phyloP scores from a whole-genome alignment of 2,113 vertebrate genomes.

The Nothobranchius furzeri region DNA sequence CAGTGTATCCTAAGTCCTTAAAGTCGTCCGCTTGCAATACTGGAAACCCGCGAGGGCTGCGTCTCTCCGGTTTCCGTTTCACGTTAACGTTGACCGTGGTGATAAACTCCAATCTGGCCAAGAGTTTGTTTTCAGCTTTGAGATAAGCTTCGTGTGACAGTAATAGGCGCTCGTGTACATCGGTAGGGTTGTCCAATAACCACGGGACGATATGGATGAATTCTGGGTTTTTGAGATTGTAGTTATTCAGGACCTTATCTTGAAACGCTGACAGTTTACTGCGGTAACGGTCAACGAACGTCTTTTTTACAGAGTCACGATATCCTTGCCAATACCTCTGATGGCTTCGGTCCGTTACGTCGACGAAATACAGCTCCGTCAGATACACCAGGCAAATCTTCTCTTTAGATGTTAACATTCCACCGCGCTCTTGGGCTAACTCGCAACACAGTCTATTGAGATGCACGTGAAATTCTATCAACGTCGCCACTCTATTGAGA shows the following conservation, averaged over 20 bases:
- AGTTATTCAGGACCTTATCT: constrained; percentile 3
- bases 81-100: neutral
- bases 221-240: constrained; percentile 9
- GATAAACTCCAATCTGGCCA: constrained; percentile 4
- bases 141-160: constrained; percentile 7
- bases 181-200: neutral
- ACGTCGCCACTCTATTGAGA: neutral
- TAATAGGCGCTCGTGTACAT: neutral
- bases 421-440: neutral
- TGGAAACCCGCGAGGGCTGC: neutral
- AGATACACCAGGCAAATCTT: constrained; percentile 27
- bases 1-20: neutral
- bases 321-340: neutral
- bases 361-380: constrained; percentile 7
- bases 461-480: constrained; percentile 6
- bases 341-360: neutral
- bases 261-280: neutral
- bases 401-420: neutral
- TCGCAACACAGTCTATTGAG: constrained; percentile 28
- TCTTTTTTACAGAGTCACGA: neutral
- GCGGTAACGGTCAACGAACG: neutral
- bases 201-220: constrained; percentile 24
- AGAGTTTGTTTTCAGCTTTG: neutral
- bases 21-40: neutral
- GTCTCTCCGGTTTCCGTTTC: neutral